Percentiles rank a stretch among this genome's conserved stretches.
phyloP scores from a whole-genome alignment of 2,888 invertebrate genomes.

The Acronicta alni region DNA sequence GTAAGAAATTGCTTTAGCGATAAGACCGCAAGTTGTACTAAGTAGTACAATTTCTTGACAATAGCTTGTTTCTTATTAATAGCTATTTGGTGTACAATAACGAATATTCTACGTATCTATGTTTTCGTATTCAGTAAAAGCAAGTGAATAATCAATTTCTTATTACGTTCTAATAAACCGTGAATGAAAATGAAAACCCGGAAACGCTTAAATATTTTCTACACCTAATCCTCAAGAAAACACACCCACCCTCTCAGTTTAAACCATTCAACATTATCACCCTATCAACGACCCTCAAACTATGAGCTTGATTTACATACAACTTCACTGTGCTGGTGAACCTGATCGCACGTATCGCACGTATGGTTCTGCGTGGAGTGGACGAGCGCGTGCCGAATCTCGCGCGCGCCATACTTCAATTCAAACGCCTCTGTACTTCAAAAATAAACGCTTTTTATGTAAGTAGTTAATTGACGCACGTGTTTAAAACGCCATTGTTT shows the following conservation, averaged over 20 bases:
- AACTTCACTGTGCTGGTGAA: conserved; percentile 48
- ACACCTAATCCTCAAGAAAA: conserved; percentile 34
- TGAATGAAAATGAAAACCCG: too few species aligned
- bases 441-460: conserved; percentile 56
- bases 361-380: conserved; percentile 52
- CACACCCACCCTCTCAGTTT: conserved; percentile 52
- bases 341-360: conserved; percentile 63
- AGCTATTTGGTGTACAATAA: too few species aligned
- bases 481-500: conserved; percentile 65
- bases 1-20: too few species aligned
- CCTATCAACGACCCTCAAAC: conserved; percentile 45
- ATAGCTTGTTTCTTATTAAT: too few species aligned
- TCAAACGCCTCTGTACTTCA: conserved; percentile 42
- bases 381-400: conserved; percentile 77
- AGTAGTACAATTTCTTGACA: too few species aligned
- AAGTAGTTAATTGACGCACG: conserved; percentile 77
- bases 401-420: conserved; percentile 59
- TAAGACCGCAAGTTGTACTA: too few species aligned
- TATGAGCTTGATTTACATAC: conserved; percentile 53
- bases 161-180: too few species aligned
- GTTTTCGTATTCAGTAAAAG: too few species aligned
- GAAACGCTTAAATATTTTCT: too few species aligned
- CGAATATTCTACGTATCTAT: too few species aligned
- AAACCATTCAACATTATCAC: conserved; percentile 54
- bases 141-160: too few species aligned